These are phyloP conservation scores for Scopus umbretta DNA, from an alignment of 2,113 vertebrate species.

Conservation along the genomic window DNA sequence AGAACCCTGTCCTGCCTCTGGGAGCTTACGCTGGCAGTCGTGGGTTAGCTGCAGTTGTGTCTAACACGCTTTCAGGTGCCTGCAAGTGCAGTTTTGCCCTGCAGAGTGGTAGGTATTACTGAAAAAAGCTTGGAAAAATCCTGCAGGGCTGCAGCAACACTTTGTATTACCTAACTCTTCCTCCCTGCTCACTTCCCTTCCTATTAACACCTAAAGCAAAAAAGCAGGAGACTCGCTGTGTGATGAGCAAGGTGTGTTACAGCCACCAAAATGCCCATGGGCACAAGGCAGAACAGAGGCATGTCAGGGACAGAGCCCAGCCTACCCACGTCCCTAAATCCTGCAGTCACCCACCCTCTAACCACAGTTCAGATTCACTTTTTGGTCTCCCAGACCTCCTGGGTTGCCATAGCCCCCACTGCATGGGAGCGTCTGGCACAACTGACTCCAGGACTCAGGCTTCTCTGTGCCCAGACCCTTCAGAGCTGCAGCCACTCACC, in stretches of 20 bases:
- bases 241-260: neutral
- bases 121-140: neutral
- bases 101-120: neutral
- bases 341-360: neutral
- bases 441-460: neutral
- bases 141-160: neutral
- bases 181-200: neutral
- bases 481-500: conserved; percentile 65
- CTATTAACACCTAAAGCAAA: neutral
- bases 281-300: neutral
- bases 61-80: rapidly evolving
- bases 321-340: neutral
- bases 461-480: neutral
- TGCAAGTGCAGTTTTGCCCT: neutral
- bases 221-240: neutral
- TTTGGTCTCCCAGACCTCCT: neutral
- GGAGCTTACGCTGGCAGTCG: rapidly evolving
- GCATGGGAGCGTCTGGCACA: neutral
- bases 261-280: neutral
- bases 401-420: neutral
- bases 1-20: neutral
- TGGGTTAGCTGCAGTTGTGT: neutral
- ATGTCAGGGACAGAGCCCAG: neutral
- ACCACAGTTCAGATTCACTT: neutral
- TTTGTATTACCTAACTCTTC: neutral